A percentile compares a stretch with the other conserved stretches of the same genome.
Evolutionary conservation across 2,797 vertebrate genomes (phyloP).

Genomic region (Avahi laniger): DNA sequence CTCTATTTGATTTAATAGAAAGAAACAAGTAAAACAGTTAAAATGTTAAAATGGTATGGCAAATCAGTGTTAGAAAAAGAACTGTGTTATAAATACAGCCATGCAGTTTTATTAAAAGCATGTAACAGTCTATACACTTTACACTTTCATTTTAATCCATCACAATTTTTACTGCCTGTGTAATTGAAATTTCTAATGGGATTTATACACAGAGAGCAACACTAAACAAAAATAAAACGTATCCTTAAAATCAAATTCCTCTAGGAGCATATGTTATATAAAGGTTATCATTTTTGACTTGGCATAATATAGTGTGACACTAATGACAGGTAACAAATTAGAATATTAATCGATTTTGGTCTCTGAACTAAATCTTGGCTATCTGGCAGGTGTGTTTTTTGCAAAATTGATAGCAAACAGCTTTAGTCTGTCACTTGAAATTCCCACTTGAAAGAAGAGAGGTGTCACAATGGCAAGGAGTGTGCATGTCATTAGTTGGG

Average conservation of each 20-base stretch:
- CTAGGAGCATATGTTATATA: conserved; percentile 61
- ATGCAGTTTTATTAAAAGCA: conserved; percentile 23
- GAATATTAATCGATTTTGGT: conserved; percentile 83
- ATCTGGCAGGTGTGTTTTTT: conserved; percentile 81
- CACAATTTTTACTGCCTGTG: conserved; percentile 25
- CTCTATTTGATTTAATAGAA: background rate
- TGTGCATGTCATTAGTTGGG: conserved; percentile 77
- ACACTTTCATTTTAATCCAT: conserved; percentile 48
- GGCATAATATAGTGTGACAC: conserved; percentile 73
- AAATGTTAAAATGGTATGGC: background rate
- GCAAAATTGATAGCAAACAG: conserved; percentile 84
- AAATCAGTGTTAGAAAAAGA: conserved; percentile 35
- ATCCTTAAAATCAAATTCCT: conserved; percentile 64
- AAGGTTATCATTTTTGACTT: conserved; percentile 72
- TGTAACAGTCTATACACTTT: background rate
- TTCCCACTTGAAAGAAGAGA: conserved; percentile 81
- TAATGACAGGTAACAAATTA: conserved; percentile 83
- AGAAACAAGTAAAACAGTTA: background rate
- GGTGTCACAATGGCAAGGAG: conserved; percentile 75
- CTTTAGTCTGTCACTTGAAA: conserved; percentile 83
- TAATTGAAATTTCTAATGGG: conserved; percentile 58
- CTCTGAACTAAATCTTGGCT: conserved; percentile 80
- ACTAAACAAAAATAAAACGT: conserved; percentile 40
- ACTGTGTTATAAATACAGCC: background rate
- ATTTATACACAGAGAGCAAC: conserved; percentile 18